Evolutionary conservation across 2,888 invertebrate species (phyloP), one percentile per base, ranked within the genome.

Genomic region (Seira sanloemensis): DNA sequence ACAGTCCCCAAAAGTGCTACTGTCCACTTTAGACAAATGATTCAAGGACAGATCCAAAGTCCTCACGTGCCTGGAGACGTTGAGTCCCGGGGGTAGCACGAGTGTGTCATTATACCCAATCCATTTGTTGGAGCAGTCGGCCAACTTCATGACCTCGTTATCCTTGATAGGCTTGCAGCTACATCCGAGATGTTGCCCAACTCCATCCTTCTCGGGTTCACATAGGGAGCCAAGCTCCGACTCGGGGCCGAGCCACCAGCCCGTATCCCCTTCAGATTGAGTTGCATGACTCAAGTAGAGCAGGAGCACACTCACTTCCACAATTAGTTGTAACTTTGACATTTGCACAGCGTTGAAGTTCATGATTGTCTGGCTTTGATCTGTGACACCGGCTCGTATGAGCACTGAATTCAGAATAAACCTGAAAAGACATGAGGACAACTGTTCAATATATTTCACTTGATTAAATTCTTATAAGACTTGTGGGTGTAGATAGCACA

Each of bases 131-230:
- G 58, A 12, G 50, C 86, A 86, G 19, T 82, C 71, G 0, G 85
- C 84, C 9, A 27, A 65, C 26, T 67, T 9, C n/a, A 78, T 75
- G 2, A 1, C 18, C 1, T 5, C 27, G n/a, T 73, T 73, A 9
- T 24, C 19, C 4, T 18, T 62, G 18, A 67, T 16, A 67, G 9
- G 21, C 1, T 25, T 24, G 66, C 89, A 89, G 23, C 54, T 80
- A 71, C 89, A 89, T 0, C 88, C 88, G 16, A 89, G 37, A 21
- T 86, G 80, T 12, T 73, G 69, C 4, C 88, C 88, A 0, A 88
- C 75, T 46, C 37, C 27, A 27, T 88, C 88, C 66, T 81, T 68
- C 58, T 81, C 85, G 12, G 54, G 74, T 75, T 81, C 75, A 74
- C 86, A 84, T 0, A 86, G 72, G 0, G 16, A 9, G 16, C 76